These are phyloP conservation scores for Alouatta palliata DNA, from an alignment of 2,113 vertebrate genomes.

Conservation along the genomic window DNA sequence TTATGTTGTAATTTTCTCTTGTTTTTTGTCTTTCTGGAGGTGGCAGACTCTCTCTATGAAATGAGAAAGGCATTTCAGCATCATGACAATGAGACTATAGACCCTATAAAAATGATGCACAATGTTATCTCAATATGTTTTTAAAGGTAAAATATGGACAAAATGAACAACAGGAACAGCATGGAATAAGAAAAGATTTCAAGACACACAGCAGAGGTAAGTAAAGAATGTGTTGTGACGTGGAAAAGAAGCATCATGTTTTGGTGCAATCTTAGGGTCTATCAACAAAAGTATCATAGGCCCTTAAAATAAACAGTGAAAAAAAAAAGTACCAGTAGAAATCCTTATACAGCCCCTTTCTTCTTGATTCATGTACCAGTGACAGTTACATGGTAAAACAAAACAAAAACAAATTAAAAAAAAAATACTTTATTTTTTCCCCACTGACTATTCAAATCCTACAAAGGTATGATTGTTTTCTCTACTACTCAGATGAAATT, in stretches of 20 bases:
- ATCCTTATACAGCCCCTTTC: background rate
- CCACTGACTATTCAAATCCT: background rate
- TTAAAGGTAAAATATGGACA: background rate
- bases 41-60: background rate
- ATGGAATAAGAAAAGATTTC: background rate
- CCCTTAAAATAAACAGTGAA: background rate
- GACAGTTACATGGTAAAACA: background rate
- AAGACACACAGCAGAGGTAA: background rate
- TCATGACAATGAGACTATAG: background rate
- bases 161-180: background rate
- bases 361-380: background rate
- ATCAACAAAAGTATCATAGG: background rate
- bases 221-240: background rate
- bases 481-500: background rate
- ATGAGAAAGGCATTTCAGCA: background rate
- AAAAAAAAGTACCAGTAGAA: background rate
- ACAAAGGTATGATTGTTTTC: background rate
- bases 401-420: background rate
- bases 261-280: background rate
- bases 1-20: background rate
- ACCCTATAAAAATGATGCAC: background rate
- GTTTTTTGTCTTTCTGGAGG: background rate
- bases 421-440: background rate
- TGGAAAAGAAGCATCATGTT: background rate
- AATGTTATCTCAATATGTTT: background rate